Conservation (phyloP, 2,797 vertebrate genomes). For the Chloroceryle amazona region DNA sequence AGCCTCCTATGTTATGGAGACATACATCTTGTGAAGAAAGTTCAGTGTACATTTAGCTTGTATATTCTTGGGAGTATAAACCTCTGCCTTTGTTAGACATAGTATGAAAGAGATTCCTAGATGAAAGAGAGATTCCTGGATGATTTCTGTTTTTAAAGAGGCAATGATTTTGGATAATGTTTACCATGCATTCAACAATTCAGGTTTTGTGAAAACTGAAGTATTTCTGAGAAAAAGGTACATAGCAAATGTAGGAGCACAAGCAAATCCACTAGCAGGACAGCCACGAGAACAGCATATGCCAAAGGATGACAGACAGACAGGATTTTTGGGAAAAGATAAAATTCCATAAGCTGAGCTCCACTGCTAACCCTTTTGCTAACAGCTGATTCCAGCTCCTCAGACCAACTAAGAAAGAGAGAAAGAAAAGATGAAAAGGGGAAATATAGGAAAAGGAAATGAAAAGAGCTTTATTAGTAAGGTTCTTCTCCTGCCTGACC, state of each 20-base stretch:
- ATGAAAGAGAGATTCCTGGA: neutral
- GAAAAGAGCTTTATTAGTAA: slow-evolving; percentile 84
- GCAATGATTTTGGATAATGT: slow-evolving; percentile 1
- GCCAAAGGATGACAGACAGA: neutral
- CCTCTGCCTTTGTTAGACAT: slow-evolving; percentile 49
- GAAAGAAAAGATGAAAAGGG: slow-evolving; percentile 74
- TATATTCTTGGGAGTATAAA: slow-evolving; percentile 29
- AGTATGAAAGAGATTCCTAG: slow-evolving; percentile 8
- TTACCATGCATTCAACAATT: neutral
- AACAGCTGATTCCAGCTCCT: slow-evolving; percentile 50
- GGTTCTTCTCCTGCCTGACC: slow-evolving; percentile 86
- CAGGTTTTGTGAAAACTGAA: neutral
- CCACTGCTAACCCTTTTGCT: neutral
- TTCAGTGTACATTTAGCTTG: slow-evolving; percentile 13
- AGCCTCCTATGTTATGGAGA: neutral
- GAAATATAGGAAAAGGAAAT: slow-evolving; percentile 84
- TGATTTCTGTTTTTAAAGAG: neutral
- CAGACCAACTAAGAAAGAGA: slow-evolving; percentile 6
- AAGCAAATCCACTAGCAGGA: neutral
- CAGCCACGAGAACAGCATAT: neutral
- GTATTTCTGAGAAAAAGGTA: neutral
- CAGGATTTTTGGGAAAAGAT: neutral
- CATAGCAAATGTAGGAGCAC: neutral
- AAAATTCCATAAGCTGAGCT: neutral
- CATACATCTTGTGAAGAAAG: neutral